Conservation (phyloP, 2,888 invertebrate genomes). For the Ligdia adustata region DNA sequence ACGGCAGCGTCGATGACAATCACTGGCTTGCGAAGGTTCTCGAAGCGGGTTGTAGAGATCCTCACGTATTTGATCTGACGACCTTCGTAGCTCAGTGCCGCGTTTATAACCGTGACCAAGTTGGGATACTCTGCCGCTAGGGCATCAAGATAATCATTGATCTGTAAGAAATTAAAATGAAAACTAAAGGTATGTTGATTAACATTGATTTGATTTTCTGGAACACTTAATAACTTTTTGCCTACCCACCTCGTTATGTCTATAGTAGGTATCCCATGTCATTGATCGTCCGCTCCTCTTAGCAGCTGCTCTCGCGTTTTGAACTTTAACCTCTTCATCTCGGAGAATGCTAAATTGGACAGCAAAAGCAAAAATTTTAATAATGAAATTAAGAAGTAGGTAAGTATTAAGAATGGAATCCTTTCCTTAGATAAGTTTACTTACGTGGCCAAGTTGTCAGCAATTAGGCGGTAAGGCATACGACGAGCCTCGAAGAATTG, state of each 20-base stretch:
- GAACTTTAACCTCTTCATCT: conserved; percentile 58
- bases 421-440: conserved; percentile 19
- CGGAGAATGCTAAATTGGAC: conserved; percentile 69
- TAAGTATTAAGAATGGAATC: neutral
- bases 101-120: conserved; percentile 77
- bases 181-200: neutral
- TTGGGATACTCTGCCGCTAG: conserved; percentile 72
- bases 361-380: too few relatives aligned
- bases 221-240: neutral
- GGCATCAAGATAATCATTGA: conserved; percentile 74
- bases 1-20: conserved; percentile 86
- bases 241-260: conserved; percentile 61
- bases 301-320: conserved; percentile 43
- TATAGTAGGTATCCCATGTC: conserved; percentile 68
- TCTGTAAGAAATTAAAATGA: conserved; percentile 58
- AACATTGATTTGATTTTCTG: neutral
- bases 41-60: conserved; percentile 80
- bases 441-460: conserved; percentile 69
- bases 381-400: neutral
- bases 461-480: conserved; percentile 58
- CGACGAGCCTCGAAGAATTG: conserved; percentile 55
- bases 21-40: conserved; percentile 77
- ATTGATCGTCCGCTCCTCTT: conserved; percentile 56
- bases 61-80: conserved; percentile 84
- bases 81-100: conserved; percentile 84